Evolutionary conservation across 2,888 invertebrate genomes (phyloP).

Genomic region (Pseudoips prasinana): DNA sequence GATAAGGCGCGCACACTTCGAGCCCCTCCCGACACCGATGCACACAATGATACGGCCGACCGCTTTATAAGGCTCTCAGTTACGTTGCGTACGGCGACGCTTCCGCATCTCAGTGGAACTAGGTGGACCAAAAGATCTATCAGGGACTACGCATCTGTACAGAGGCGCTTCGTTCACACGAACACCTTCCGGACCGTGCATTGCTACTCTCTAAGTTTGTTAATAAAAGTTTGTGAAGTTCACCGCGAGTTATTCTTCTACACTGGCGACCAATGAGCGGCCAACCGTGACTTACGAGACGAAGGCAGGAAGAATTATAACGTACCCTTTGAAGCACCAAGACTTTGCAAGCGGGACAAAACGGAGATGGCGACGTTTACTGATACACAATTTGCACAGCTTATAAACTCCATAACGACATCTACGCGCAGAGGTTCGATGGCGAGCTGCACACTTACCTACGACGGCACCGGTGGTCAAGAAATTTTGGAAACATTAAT

Average conservation of each 20-base stretch:
- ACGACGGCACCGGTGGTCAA: conserved; percentile 13
- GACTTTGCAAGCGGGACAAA: not conserved
- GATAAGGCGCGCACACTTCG: no score
- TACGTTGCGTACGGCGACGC: not conserved
- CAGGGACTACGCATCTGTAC: not conserved
- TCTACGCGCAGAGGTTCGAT: conserved; percentile 1
- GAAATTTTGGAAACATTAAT: conserved; percentile 15
- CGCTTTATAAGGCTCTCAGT: not conserved
- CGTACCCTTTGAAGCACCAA: conserved; percentile 1
- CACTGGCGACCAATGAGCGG: conserved; percentile 1
- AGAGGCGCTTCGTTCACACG: no score
- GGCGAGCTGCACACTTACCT: conserved; percentile 1
- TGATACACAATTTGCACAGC: not conserved
- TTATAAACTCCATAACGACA: not conserved
- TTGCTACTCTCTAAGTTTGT: not conserved
- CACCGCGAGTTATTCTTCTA: not conserved
- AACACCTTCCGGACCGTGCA: not conserved
- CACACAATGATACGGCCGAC: no score
- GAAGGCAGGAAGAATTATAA: not conserved
- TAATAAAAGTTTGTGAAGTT: not conserved
- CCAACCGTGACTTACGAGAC: not conserved
- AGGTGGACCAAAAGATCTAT: not conserved
- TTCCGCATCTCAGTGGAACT: conserved; percentile 1
- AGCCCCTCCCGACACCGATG: no score
- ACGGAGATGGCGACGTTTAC: not conserved